These are phyloP conservation scores for Magallana nippona DNA, from an alignment of 2,888 invertebrate species.

Conservation along the genomic window DNA sequence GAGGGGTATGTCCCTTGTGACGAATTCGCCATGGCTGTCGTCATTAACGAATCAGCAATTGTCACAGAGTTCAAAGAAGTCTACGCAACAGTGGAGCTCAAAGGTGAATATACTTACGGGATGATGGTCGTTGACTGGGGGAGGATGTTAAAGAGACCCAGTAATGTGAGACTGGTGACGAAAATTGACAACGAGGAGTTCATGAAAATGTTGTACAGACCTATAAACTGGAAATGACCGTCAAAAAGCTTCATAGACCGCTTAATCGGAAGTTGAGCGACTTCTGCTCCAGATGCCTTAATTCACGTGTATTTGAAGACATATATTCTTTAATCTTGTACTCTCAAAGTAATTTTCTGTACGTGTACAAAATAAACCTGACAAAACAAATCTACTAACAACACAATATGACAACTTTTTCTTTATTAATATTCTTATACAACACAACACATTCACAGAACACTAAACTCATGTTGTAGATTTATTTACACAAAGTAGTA, in stretches of 20 bases:
- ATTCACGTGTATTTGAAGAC: no score
- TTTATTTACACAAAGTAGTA: not conserved
- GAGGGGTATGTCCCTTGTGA: slow-evolving; percentile 45
- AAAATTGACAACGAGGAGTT: slow-evolving; percentile 51
- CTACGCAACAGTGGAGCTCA: slow-evolving; percentile 61
- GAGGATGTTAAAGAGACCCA: slow-evolving; percentile 44
- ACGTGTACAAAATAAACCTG: no score
- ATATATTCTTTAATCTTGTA: no score
- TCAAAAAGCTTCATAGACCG: no score
- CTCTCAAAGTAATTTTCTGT: no score
- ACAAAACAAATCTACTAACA: no score
- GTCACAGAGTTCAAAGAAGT: slow-evolving; percentile 52
- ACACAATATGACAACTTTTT: no score
- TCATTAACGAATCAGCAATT: slow-evolving; percentile 50
- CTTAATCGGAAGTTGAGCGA: no score
- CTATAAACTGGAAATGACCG: slow-evolving; percentile 38
- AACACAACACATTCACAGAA: not conserved
- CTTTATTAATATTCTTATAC: no score
- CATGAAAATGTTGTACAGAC: slow-evolving; percentile 44
- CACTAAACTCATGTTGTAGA: not conserved
- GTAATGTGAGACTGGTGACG: slow-evolving; percentile 58
- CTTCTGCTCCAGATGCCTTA: no score
- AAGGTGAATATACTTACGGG: slow-evolving; percentile 60
- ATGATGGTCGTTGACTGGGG: slow-evolving; percentile 64
- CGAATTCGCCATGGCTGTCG: slow-evolving; percentile 55